Conservation (phyloP, 1,140 invertebrate species). For the Melitaea cinxia region DNA sequence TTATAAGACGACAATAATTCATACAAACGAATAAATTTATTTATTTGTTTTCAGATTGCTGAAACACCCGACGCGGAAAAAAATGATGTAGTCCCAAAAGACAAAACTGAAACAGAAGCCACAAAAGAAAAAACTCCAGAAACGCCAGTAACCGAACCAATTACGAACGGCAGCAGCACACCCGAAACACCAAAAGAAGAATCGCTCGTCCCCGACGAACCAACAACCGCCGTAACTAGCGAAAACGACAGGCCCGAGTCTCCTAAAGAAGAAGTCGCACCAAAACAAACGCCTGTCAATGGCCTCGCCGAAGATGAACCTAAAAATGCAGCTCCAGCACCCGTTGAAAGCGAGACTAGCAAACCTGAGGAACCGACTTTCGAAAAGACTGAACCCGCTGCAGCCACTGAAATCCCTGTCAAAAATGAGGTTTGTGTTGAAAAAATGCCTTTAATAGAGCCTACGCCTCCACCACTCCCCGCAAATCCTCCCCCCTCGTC, state of each 20-base stretch:
- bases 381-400: conserved; percentile 60
- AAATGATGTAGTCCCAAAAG: conserved; percentile 59
- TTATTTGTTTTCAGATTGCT: conserved; percentile 55
- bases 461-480: conserved; percentile 79
- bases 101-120: conserved; percentile 54
- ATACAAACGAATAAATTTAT: neutral
- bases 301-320: conserved; percentile 72
- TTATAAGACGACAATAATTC: no score
- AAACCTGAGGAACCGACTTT: conserved; percentile 61
- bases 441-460: conserved; percentile 75
- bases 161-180: conserved; percentile 77
- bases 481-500: conserved; percentile 80
- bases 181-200: conserved; percentile 74
- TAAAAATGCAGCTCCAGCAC: conserved; percentile 53
- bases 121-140: conserved; percentile 77
- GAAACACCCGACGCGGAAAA: conserved; percentile 60
- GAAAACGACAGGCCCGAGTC: conserved; percentile 52
- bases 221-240: conserved; percentile 37
- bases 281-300: conserved; percentile 71
- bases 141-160: conserved; percentile 78
- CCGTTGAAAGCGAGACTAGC: conserved; percentile 55
- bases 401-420: conserved; percentile 69
- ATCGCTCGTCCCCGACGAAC: conserved; percentile 49
- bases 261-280: conserved; percentile 56
- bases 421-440: conserved; percentile 82